These are phyloP conservation scores for Thunnus thynnus DNA, from an alignment of 2,113 vertebrate genomes.

Conservation along the genomic window DNA sequence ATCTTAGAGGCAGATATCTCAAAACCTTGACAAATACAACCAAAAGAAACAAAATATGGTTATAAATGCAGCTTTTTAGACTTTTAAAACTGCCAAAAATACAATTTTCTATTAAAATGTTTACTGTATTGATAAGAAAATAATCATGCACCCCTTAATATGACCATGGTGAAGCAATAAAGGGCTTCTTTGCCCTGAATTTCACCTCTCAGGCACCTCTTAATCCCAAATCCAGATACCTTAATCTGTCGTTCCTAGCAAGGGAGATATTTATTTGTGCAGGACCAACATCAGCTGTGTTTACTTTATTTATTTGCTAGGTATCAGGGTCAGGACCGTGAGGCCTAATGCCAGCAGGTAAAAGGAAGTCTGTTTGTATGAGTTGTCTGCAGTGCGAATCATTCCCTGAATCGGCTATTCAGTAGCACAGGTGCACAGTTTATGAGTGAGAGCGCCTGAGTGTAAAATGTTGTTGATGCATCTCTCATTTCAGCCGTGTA, in stretches of 20 bases:
- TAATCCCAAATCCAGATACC: too few relatives aligned
- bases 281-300: too few relatives aligned
- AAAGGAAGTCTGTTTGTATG: not conserved
- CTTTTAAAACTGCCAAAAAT: too few relatives aligned
- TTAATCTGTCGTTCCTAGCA: not conserved
- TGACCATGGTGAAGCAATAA: too few relatives aligned
- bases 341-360: not conserved
- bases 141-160: too few relatives aligned
- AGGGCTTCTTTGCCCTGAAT: too few relatives aligned
- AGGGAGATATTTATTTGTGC: not conserved
- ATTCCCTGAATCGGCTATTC: not conserved
- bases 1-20: not conserved
- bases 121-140: too few relatives aligned
- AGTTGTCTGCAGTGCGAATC: not conserved
- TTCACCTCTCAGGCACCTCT: too few relatives aligned
- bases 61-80: too few relatives aligned
- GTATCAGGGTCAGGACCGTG: not conserved
- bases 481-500: constrained; percentile 7
- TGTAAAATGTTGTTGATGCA: not conserved
- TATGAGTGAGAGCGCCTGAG: too few relatives aligned
- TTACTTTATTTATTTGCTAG: not conserved
- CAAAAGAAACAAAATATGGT: not conserved
- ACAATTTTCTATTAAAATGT: too few relatives aligned
- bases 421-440: too few relatives aligned
- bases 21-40: not conserved